Evolutionary conservation across 2,888 invertebrate genomes (phyloP).

Genomic region (Itoplectis maculator): DNA sequence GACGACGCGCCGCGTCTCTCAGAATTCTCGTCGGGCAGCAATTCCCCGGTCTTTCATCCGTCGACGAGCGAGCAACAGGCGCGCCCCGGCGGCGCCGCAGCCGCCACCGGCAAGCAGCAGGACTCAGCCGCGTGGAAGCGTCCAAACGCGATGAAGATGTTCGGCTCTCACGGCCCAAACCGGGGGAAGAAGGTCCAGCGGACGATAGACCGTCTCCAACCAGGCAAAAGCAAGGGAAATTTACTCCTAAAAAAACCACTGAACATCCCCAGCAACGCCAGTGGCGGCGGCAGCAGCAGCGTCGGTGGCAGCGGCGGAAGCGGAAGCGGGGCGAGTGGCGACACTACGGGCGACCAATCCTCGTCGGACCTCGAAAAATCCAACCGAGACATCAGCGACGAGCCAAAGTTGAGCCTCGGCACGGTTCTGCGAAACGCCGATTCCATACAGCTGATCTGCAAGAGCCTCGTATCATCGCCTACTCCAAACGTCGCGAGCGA

Average conservation of each 20-base stretch:
- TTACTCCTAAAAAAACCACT: slow-evolving; percentile 89
- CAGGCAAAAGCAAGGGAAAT: slow-evolving; percentile 95
- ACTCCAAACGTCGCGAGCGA: slow-evolving; percentile 82
- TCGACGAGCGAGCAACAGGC: slow-evolving; percentile 85
- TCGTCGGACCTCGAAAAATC: slow-evolving; percentile 87
- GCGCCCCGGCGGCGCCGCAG: no score
- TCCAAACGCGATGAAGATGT: slow-evolving; percentile 78
- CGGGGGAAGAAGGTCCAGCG: slow-evolving; percentile 89
- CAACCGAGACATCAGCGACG: slow-evolving; percentile 81
- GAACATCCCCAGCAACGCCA: slow-evolving; percentile 85
- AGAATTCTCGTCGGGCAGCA: slow-evolving; percentile 91
- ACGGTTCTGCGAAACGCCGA: slow-evolving; percentile 88
- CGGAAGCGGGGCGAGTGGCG: slow-evolving; percentile 87
- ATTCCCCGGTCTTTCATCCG: slow-evolving; percentile 87
- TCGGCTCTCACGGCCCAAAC: slow-evolving; percentile 79
- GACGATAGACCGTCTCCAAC: slow-evolving; percentile 93
- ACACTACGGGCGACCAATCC: slow-evolving; percentile 85
- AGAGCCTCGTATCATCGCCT: slow-evolving; percentile 81
- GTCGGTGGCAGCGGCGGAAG: no score
- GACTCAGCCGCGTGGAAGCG: slow-evolving; percentile 85
- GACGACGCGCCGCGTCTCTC: slow-evolving; percentile 93
- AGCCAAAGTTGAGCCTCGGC: slow-evolving; percentile 93
- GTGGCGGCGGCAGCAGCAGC: no score
- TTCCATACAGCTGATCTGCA: slow-evolving; percentile 82
- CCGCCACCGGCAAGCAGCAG: slow-evolving; percentile 87